Percentiles rank a stretch among this genome's conserved stretches.
Evolutionary conservation across 2,797 vertebrate species (phyloP).

Genomic region (Pangasius larnaudii): DNA sequence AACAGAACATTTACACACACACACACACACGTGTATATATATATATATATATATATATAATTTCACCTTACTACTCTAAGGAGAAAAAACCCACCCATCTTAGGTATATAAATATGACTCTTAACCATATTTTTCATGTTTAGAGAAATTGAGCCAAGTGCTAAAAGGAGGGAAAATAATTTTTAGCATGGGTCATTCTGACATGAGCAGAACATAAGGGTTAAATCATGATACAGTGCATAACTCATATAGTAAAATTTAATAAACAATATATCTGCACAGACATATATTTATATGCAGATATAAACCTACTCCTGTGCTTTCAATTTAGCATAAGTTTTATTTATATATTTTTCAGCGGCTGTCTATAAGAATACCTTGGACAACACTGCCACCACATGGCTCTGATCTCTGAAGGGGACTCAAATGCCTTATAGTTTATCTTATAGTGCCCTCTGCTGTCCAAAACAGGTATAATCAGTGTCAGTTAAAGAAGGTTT

Average conservation of each 20-base stretch:
- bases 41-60: background rate
- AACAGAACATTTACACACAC: background rate
- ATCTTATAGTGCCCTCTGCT: conserved; percentile 24
- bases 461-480: background rate
- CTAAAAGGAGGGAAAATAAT: background rate
- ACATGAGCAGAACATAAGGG: background rate
- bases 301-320: background rate
- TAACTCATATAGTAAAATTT: background rate
- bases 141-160: background rate
- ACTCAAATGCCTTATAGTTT: background rate
- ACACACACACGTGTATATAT: no score
- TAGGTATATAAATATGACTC: background rate
- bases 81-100: background rate
- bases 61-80: background rate
- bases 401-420: background rate
- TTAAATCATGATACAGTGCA: background rate
- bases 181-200: background rate
- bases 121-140: background rate
- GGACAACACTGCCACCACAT: conserved; percentile 62
- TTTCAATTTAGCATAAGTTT: background rate
- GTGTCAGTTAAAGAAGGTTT: background rate
- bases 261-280: background rate
- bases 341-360: background rate
- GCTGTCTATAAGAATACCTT: conserved; percentile 36
- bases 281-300: no score